Evolutionary conservation across 23 tunicate genomes (phyloP).

Genomic region (Aplidium turbinatum): DNA sequence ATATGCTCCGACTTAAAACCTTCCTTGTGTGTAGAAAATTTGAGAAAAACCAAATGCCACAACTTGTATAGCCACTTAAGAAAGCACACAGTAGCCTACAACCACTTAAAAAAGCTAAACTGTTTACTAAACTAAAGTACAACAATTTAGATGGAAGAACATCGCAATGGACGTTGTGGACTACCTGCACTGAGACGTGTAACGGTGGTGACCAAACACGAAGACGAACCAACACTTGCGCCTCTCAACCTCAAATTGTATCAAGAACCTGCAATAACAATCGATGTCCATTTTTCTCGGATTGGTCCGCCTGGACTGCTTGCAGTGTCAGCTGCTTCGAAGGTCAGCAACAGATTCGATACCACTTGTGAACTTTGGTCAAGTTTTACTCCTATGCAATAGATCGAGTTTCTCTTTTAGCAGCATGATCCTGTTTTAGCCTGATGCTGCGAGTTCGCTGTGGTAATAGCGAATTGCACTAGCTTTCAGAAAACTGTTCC

Average conservation of each 20-base stretch:
- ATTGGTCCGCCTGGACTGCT: slow-evolving; percentile 79
- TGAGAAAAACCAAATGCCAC: too few relatives aligned
- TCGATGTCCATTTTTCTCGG: slow-evolving; percentile 79
- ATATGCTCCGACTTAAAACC: too few relatives aligned
- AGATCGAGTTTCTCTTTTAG: too few relatives aligned
- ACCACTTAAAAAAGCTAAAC: not conserved
- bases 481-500: too few relatives aligned
- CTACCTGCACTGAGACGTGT: slow-evolving; percentile 66
- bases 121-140: too few relatives aligned
- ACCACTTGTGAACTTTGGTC: not conserved
- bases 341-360: slow-evolving; percentile 30
- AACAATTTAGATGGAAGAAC: slow-evolving; percentile 39
- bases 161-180: slow-evolving; percentile 75
- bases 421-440: too few relatives aligned
- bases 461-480: too few relatives aligned
- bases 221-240: slow-evolving; percentile 66
- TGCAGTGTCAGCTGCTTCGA: slow-evolving; percentile 87
- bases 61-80: too few relatives aligned
- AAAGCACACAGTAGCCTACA: not conserved
- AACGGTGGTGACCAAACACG: slow-evolving; percentile 64
- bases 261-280: slow-evolving; percentile 33
- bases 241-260: slow-evolving; percentile 19
- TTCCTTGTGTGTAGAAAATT: too few relatives aligned
- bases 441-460: too few relatives aligned
- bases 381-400: too few relatives aligned